Evolutionary conservation across 2,888 invertebrate genomes (phyloP), one percentile per base, ranked within the genome.

Genomic region (Pristionchus japonicus): DNA sequence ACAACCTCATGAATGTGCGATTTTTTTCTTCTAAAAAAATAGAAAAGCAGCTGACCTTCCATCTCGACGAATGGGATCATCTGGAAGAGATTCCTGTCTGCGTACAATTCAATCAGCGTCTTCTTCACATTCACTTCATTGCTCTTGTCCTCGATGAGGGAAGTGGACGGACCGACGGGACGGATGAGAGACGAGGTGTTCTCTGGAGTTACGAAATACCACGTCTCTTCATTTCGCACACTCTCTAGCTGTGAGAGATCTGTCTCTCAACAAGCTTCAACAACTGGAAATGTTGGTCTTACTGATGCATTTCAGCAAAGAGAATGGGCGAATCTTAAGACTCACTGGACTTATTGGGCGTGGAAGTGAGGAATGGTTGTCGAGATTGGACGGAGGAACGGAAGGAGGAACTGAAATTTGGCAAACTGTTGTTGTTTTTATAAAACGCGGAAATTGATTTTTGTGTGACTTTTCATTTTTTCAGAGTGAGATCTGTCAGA

Each of bases 71-170:
- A 91, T 43, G 93, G 91, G 43, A 93, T 88, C 20, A 92, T 89
- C 88, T 91, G 92, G 89, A 94, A 93, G 34, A 91, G 92, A 88
- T 94, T 93, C 43, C 94, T 88, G 89, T 94, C 94, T 15, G 93
- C 93, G 84, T 93, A 91, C 47, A 94, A 90, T 80, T 93, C 91
- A 15, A 93, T 88, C 82, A 93, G 88, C 27, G 92, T 89, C 84
- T 90, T 89, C 88, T 90, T 70, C 37, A 91, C 90, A 82, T 92
- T 91, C 87, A 91, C 89, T 43, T 84, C 52, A 11, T 84, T 27
- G 27, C 17, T 31, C 27, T 47, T 57, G 34, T 84, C 57, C 17
- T 57, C 57, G 57, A 57, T 37, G 23, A 37, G 64, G 13, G 86
- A 86, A 40, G 31, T n/a, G 17, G 67, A 64, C 3, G 43, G 86